A percentile compares a stretch with the other conserved stretches of the same genome.
These are phyloP conservation scores for Athetis lepigone DNA, from an alignment of 2,888 invertebrate genomes.

Conservation along the genomic window DNA sequence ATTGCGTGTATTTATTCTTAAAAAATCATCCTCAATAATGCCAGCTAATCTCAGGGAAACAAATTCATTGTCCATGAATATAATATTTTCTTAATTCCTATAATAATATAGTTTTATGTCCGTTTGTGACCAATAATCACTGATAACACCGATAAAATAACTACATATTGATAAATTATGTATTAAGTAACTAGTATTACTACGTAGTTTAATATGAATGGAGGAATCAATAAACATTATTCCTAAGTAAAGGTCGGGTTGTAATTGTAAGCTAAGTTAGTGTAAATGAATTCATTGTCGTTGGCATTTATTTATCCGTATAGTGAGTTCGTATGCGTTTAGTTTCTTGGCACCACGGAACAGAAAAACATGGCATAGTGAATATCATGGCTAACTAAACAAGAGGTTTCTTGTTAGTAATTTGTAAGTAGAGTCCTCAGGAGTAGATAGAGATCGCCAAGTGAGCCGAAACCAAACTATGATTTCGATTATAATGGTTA, in stretches of 20 bases:
- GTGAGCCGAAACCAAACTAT: no score
- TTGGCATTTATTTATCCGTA: background rate
- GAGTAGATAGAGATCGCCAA: no score
- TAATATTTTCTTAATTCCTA: background rate
- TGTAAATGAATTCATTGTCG: background rate
- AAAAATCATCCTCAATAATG: no score
- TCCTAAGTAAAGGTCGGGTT: background rate
- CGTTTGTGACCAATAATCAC: no score
- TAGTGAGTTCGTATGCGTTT: background rate
- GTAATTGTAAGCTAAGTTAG: background rate
- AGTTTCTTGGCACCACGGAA: no score
- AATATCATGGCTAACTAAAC: background rate
- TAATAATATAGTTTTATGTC: background rate
- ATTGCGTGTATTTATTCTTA: no score
- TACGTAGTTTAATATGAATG: background rate
- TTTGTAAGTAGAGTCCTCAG: no score
- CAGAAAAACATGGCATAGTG: background rate
- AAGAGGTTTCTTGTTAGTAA: no score
- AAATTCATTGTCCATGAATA: slow-evolving; percentile 2
- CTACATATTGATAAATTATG: no score
- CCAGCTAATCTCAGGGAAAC: no score
- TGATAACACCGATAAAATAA: background rate
- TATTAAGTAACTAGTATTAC: no score
- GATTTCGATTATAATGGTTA: no score
- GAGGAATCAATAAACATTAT: background rate